Evolutionary conservation across 2,113 vertebrate species (phyloP).

Genomic region (Tachysurus vachellii): DNA sequence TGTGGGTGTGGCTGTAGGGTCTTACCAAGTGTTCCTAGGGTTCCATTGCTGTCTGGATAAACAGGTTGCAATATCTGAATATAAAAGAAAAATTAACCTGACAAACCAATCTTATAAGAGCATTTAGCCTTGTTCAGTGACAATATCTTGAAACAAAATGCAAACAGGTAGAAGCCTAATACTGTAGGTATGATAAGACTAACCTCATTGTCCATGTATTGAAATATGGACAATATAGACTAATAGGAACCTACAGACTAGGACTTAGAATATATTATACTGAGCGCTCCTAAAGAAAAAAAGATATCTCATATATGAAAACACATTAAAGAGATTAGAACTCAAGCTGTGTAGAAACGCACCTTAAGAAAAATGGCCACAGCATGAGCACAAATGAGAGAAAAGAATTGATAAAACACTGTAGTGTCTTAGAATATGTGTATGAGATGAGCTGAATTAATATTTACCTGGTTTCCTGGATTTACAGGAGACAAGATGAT

Average conservation of each 20-base stretch:
- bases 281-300: background rate
- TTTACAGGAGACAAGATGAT: constrained; percentile 87
- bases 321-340: constrained; percentile 3
- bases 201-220: background rate
- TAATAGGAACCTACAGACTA: too few relatives aligned
- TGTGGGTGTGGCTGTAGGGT: background rate
- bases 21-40: constrained; percentile 75
- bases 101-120: background rate
- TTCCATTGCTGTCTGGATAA: constrained; percentile 73
- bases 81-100: constrained; percentile 31
- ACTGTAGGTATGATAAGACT: background rate
- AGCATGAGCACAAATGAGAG: background rate
- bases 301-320: background rate
- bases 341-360: background rate
- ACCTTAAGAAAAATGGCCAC: background rate
- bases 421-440: too few relatives aligned
- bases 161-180: background rate
- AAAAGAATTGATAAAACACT: background rate
- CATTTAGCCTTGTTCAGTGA: background rate
- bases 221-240: background rate
- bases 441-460: background rate
- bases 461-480: constrained; percentile 80
- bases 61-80: constrained; percentile 79
- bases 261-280: background rate
- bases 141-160: background rate